Conservation (phyloP, 2,113 vertebrate species). For the Dromas ardeola region DNA sequence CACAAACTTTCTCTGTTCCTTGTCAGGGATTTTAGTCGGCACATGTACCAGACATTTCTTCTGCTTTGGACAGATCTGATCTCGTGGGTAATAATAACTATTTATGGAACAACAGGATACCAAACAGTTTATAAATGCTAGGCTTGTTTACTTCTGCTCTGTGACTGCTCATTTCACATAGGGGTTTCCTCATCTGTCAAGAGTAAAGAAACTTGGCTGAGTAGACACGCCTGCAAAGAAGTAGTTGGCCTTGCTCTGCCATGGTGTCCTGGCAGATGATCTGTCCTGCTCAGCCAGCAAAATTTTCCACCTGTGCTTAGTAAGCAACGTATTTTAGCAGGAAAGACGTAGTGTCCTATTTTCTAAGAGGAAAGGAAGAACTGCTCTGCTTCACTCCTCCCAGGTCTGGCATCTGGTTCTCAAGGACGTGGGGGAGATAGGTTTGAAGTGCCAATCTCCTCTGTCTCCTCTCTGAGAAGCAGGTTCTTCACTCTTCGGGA, state of each 20-base stretch:
- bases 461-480: not conserved
- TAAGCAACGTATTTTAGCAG: not conserved
- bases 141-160: constrained; percentile 39
- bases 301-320: not conserved
- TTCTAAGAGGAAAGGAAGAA: not conserved
- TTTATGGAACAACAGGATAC: constrained; percentile 33
- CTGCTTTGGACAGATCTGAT: not conserved
- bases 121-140: constrained; percentile 21
- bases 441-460: not conserved
- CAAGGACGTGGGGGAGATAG: not conserved
- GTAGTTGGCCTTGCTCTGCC: not conserved
- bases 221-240: not conserved
- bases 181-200: constrained; percentile 16
- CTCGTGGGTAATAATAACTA: constrained; percentile 4
- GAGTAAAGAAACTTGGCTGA: not conserved
- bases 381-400: not conserved
- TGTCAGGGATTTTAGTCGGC: not conserved
- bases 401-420: not conserved
- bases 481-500: not conserved
- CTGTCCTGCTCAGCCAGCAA: not conserved
- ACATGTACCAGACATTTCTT: not conserved
- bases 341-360: not conserved
- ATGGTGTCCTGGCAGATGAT: not conserved
- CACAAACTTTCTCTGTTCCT: not conserved
- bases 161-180: not conserved